A percentile compares a stretch with the other conserved stretches of the same genome.
Conservation (phyloP, 2,888 invertebrate species). For the Dicyrtomina minuta region DNA sequence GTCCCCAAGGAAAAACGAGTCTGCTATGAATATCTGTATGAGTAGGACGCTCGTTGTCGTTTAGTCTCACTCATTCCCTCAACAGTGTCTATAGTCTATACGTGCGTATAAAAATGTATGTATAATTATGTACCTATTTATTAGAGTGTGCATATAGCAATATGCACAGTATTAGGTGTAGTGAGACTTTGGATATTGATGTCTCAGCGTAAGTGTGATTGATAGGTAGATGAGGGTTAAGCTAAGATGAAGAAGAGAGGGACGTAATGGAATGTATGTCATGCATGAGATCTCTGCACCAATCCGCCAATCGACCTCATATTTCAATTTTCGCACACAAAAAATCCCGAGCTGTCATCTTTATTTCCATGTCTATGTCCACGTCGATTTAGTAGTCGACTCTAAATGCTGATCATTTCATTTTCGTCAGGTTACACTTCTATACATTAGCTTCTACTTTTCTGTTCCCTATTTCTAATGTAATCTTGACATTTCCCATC, state of each 20-base stretch:
- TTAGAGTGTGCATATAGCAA: too few species aligned
- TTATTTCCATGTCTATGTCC: not conserved
- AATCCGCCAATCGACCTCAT: slow-evolving; percentile 14
- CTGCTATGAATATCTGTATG: not conserved
- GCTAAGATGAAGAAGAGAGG: slow-evolving; percentile 8
- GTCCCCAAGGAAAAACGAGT: not conserved
- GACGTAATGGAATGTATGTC: slow-evolving; percentile 43
- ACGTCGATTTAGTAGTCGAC: too few species aligned
- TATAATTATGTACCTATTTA: too few species aligned
- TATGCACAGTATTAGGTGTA: too few species aligned
- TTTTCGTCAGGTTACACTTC: not conserved
- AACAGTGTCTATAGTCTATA: not conserved
- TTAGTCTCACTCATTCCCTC: not conserved
- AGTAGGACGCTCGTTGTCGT: not conserved
- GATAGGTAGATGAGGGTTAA: slow-evolving; percentile 37
- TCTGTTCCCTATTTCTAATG: not conserved
- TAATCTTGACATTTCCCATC: too few species aligned
- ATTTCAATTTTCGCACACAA: slow-evolving; percentile 22
- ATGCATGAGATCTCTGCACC: slow-evolving; percentile 31
- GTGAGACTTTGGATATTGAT: slow-evolving; percentile 48
- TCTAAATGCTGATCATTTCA: slow-evolving; percentile 3
- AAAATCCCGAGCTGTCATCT: slow-evolving; percentile 22
- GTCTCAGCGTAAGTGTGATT: slow-evolving; percentile 49
- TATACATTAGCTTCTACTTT: too few species aligned
- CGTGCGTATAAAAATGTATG: too few species aligned